Percentiles rank a stretch among this genome's conserved stretches.
Evolutionary conservation across 2,888 invertebrate species (phyloP).

Genomic region (Lamellibrachia satsuma): DNA sequence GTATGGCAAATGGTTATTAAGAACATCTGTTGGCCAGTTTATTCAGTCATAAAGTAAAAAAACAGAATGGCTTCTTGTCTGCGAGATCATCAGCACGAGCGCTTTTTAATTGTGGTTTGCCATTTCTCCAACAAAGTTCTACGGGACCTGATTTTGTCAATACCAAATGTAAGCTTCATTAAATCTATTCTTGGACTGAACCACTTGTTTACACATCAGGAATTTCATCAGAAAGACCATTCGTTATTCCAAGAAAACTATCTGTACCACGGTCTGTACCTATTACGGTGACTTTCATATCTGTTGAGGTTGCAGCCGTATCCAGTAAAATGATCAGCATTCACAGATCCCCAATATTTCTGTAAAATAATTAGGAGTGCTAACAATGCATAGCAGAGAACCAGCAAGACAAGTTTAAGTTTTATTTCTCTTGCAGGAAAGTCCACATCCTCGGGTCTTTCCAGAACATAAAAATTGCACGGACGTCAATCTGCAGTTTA

Average conservation of each 20-base stretch:
- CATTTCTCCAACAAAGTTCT: too few species aligned
- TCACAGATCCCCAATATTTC: too few species aligned
- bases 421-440: slow-evolving; percentile 71
- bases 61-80: not conserved
- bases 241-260: too few species aligned
- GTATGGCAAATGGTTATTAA: slow-evolving; percentile 29
- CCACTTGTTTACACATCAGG: too few species aligned
- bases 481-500: slow-evolving; percentile 93
- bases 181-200: too few species aligned
- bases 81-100: not conserved
- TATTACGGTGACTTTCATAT: not conserved
- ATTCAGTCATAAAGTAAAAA: not conserved
- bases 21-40: not conserved
- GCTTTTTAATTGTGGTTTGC: too few species aligned
- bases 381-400: not conserved
- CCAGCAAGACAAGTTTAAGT: not conserved
- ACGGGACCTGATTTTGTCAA: too few species aligned
- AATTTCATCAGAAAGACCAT: too few species aligned
- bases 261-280: not conserved
- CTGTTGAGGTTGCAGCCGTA: too few species aligned
- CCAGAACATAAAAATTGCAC: slow-evolving; percentile 93
- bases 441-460: slow-evolving; percentile 97
- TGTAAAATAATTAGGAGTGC: too few species aligned
- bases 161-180: too few species aligned
- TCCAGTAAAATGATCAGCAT: too few species aligned